Evolutionary conservation across 2,113 vertebrate genomes (phyloP), one percentile per base, ranked within the genome.

Genomic region (Pica pica): DNA sequence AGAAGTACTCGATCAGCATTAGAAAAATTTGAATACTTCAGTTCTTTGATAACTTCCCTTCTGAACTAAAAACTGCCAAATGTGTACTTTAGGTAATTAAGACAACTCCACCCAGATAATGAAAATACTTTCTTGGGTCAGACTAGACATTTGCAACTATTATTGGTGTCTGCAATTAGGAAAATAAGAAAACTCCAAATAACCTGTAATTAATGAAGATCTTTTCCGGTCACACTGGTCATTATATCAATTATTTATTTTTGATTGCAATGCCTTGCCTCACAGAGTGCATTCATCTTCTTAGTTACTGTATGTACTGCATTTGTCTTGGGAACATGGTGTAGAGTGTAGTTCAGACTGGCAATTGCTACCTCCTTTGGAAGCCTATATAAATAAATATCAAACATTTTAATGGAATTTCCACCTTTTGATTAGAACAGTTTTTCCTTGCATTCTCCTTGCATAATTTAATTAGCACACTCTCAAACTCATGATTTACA

Each of bases 401-500:
- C 16, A 68, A 79, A 70, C 10, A 77, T 57, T 93, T 88, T 33
- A 87, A 83, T 39, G 55, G 69, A 56, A 67, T 92, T 92, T 87
- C 55, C 16, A 86, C 31, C n/a, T 91, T 83, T 87, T 91, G 44
- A 91, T 93, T 81, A 88, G 75, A 94, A 85, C 10, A 86, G 18
- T 31, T 90, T 75, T 88, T 75, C 61, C 49, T 77, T 82, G 60
- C 27, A 42, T 93, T 92, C 90, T 59, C 55, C 52, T 74, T 73
- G 67, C 23, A 37, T 93, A 80, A 95, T 95, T 94, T 83, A 96
- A 95, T 95, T 92, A 90, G 35, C 78, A 87, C 21, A 74, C 39
- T 73, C 57, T 91, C 83, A 94, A 78, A 86, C 30, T 87, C 5
- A 0, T 63, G 21, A 95, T 97, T 93, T 96, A 83, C 93, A 95